A percentile compares a stretch with the other conserved stretches of the same genome.
phyloP scores from a whole-genome alignment of 2,888 invertebrate genomes.

The Drosophila tripunctata region DNA sequence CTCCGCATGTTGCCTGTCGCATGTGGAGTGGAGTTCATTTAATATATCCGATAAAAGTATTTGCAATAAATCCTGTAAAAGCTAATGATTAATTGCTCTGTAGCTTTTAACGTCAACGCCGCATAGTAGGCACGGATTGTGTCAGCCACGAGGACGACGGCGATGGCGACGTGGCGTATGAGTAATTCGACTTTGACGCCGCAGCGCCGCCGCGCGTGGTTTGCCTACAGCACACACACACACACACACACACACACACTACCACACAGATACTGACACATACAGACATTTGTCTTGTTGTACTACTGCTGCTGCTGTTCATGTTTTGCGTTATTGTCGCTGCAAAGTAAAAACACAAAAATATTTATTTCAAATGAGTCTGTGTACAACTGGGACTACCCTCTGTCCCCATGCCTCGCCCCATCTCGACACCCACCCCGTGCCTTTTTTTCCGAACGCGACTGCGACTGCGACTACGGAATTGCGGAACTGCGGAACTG shows the following conservation, averaged over 20 bases:
- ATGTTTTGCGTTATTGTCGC: constrained; percentile 80
- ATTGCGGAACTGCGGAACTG: constrained; percentile 62
- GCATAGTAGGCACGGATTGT: constrained; percentile 76
- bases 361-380: constrained; percentile 80
- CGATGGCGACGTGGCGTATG: constrained; percentile 68
- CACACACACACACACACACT: constrained; percentile 17
- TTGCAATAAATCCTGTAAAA: constrained; percentile 82
- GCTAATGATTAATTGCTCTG: constrained; percentile 82
- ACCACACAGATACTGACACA: constrained; percentile 15
- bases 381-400: constrained; percentile 69
- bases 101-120: constrained; percentile 77
- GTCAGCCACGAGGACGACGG: constrained; percentile 45
- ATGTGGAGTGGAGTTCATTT: constrained; percentile 74
- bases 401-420: background rate
- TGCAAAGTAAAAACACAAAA: constrained; percentile 79
- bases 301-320: constrained; percentile 55
- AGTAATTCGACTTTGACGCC: constrained; percentile 78
- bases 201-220: constrained; percentile 71
- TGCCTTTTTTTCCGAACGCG: background rate
- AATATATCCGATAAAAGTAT: constrained; percentile 81
- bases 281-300: constrained; percentile 58
- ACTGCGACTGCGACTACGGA: constrained; percentile 19
- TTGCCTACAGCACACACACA: constrained; percentile 62
- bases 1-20: constrained; percentile 9
- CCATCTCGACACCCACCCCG: background rate